phyloP scores from a whole-genome alignment of 2,888 invertebrate genomes.

The Scaptomyza flava region DNA sequence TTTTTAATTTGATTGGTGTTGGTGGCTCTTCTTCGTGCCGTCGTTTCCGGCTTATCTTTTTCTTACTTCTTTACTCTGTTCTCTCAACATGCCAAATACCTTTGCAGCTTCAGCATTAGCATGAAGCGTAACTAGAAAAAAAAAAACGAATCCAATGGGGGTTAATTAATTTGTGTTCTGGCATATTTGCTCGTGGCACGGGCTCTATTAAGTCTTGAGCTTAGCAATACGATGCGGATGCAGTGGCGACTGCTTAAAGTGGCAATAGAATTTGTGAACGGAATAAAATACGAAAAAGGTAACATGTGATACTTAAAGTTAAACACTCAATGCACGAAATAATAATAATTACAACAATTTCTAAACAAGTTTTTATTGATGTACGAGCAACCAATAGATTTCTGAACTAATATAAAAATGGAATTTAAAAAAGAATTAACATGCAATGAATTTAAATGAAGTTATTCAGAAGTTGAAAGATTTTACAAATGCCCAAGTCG shows the following conservation, averaged over 20 bases:
- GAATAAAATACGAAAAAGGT: neutral
- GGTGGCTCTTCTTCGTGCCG: conserved; percentile 34
- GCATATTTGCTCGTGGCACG: conserved; percentile 62
- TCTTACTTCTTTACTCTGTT: neutral
- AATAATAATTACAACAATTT: no score
- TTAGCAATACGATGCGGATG: neutral
- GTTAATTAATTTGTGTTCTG: conserved; percentile 68
- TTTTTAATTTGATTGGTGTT: conserved; percentile 73
- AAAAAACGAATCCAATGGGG: conserved; percentile 4
- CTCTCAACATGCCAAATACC: conserved; percentile 41
- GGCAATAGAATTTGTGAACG: neutral
- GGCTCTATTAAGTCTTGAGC: conserved; percentile 14
- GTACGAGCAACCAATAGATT: no score
- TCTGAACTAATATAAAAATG: no score
- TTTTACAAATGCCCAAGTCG: no score
- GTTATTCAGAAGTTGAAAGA: no score
- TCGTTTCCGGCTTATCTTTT: conserved; percentile 60
- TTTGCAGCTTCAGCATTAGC: conserved; percentile 59
- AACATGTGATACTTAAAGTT: no score
- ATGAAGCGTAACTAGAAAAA: conserved; percentile 17
- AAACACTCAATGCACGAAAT: no score
- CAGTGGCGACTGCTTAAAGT: conserved; percentile 17
- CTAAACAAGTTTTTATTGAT: no score
- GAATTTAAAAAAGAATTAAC: no score
- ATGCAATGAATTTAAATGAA: no score